A percentile compares a stretch with the other conserved stretches of the same genome.
These are phyloP conservation scores for Pteropus alecto DNA, from an alignment of 2,113 vertebrate genomes.

Conservation along the genomic window DNA sequence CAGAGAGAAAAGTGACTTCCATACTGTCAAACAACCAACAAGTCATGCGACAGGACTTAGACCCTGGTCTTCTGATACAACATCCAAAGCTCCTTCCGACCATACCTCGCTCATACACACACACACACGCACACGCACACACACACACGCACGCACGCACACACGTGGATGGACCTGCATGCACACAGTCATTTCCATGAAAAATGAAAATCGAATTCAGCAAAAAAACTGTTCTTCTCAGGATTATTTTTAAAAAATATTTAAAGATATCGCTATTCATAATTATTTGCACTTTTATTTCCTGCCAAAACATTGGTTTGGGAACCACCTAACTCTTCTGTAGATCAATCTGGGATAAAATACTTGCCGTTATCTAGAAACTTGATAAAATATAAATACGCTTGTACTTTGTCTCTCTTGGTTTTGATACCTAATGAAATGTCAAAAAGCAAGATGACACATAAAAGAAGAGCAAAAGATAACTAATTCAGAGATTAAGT, in stretches of 20 bases:
- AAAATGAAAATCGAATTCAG: not conserved
- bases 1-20: not conserved
- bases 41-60: not conserved
- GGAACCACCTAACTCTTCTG: not conserved
- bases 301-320: not conserved
- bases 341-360: constrained; percentile 36
- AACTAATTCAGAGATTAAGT: constrained; percentile 69
- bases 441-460: constrained; percentile 56
- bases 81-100: not conserved
- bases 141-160: not conserved
- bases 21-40: not conserved
- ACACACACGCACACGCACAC: not conserved
- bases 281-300: not conserved
- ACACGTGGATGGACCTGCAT: no score
- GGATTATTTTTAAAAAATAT: not conserved
- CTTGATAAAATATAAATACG: constrained; percentile 64
- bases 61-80: not conserved
- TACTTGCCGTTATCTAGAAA: constrained; percentile 62
- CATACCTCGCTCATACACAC: not conserved
- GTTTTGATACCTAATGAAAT: constrained; percentile 41
- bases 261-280: not conserved
- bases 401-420: constrained; percentile 43
- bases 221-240: not conserved
- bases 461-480: constrained; percentile 59
- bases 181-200: not conserved